phyloP scores from a whole-genome alignment of 35 echinoderm and acorn worm species.

The Chiridota heheva region DNA sequence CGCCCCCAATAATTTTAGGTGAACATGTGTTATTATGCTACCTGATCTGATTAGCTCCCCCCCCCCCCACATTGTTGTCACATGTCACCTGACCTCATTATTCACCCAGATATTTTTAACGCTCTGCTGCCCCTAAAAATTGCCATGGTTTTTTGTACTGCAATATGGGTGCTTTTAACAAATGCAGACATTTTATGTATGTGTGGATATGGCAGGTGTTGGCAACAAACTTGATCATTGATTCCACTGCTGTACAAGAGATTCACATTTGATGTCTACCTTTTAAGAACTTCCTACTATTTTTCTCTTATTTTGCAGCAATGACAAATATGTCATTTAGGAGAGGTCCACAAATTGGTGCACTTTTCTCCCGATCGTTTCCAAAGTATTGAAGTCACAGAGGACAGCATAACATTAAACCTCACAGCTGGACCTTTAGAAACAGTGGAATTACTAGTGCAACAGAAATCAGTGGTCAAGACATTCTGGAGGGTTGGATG shows the following conservation, averaged over 20 bases:
- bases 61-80: no score
- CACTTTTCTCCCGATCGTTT: constrained; percentile 38
- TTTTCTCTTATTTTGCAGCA: not conserved
- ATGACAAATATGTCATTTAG: constrained; percentile 24
- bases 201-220: not conserved
- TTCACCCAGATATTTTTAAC: no score
- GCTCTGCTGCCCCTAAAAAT: not conserved
- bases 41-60: no score
- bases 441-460: no score
- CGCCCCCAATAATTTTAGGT: no score
- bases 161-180: not conserved
- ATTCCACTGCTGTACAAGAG: no score
- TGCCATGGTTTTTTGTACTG: not conserved
- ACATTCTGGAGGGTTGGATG: no score
- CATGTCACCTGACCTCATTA: no score
- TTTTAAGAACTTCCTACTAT: not conserved
- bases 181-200: not conserved
- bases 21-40: no score
- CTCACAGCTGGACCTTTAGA: constrained; percentile 8
- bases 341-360: constrained; percentile 23
- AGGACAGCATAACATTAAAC: constrained; percentile 15
- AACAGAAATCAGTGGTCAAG: no score
- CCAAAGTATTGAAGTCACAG: not conserved
- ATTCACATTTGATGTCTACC: no score
- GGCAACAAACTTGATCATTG: not conserved